phyloP scores from a whole-genome alignment of 2,888 invertebrate genomes.

The Homarus gammarus region DNA sequence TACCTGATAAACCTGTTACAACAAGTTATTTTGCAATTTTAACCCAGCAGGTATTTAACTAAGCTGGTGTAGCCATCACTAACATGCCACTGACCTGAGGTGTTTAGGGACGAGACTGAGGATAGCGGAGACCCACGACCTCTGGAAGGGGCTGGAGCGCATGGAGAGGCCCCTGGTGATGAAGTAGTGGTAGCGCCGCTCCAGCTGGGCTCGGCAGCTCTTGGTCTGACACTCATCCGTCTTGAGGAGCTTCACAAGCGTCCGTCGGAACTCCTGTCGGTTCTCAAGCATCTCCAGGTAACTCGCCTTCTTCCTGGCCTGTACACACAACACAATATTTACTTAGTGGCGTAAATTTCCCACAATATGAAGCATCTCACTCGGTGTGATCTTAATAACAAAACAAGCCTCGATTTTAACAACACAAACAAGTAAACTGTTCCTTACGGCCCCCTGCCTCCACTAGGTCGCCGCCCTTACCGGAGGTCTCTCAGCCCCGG shows the following conservation, averaged over 20 bases:
- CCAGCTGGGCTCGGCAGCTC: constrained; percentile 60
- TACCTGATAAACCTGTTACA: too few species aligned
- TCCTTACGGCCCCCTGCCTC: too few species aligned
- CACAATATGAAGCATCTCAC: too few species aligned
- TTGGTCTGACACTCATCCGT: constrained; percentile 65
- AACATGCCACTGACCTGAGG: constrained; percentile 55
- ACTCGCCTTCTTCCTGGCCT: constrained; percentile 66
- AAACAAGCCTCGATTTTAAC: too few species aligned
- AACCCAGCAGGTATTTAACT: too few species aligned
- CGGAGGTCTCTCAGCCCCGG: constrained; percentile 62
- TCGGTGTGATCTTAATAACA: too few species aligned
- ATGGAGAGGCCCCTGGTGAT: constrained; percentile 74
- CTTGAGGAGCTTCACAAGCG: constrained; percentile 82
- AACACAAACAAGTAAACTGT: too few species aligned
- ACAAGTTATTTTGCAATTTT: too few species aligned
- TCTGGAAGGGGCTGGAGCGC: constrained; percentile 71
- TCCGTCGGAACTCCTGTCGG: constrained; percentile 89
- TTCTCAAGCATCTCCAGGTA: constrained; percentile 80
- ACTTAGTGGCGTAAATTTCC: too few species aligned
- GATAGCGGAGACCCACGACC: constrained; percentile 70
- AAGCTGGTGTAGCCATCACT: background rate
- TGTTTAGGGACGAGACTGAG: constrained; percentile 72
- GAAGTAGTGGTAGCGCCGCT: constrained; percentile 74
- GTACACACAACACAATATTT: background rate
- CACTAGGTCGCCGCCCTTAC: too few species aligned